phyloP scores from a whole-genome alignment of 2,113 vertebrate genomes.

The Ranitomeya variabilis region DNA sequence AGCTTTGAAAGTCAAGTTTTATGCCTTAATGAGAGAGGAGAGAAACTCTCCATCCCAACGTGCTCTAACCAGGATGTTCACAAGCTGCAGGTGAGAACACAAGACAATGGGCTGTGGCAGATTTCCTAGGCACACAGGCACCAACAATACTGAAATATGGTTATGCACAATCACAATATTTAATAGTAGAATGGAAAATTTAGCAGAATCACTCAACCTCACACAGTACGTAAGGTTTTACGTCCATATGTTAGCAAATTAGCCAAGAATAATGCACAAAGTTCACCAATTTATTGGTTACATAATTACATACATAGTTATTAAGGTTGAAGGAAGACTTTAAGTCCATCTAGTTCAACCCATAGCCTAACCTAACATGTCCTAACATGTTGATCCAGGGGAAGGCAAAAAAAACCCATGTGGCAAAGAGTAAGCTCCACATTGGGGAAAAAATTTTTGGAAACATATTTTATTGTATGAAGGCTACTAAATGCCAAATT shows the following conservation, averaged over 20 bases:
- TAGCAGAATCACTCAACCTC: neutral
- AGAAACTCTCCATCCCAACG: conserved; percentile 67
- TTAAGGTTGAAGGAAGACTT: too few relatives aligned
- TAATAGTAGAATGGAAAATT: neutral
- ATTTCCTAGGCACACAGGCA: neutral
- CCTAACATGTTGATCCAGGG: too few relatives aligned
- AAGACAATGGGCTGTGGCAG: neutral
- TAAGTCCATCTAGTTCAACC: too few relatives aligned
- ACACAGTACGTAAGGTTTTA: neutral
- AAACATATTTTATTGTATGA: neutral
- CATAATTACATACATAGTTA: too few relatives aligned
- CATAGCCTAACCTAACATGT: too few relatives aligned
- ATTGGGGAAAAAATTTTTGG: neutral
- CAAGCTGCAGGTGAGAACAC: conserved; percentile 77
- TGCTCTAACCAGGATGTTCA: conserved; percentile 74
- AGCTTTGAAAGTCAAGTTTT: conserved; percentile 73
- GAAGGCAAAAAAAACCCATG: too few relatives aligned
- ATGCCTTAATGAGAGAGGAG: conserved; percentile 73
- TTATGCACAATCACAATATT: neutral
- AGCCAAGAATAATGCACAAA: neutral
- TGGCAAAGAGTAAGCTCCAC: too few relatives aligned
- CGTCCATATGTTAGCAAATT: neutral
- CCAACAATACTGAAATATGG: neutral
- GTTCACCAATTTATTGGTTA: neutral
- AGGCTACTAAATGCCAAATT: neutral